Evolutionary conservation across 2,113 vertebrate species (phyloP).

Genomic region (Sapajus apella): DNA sequence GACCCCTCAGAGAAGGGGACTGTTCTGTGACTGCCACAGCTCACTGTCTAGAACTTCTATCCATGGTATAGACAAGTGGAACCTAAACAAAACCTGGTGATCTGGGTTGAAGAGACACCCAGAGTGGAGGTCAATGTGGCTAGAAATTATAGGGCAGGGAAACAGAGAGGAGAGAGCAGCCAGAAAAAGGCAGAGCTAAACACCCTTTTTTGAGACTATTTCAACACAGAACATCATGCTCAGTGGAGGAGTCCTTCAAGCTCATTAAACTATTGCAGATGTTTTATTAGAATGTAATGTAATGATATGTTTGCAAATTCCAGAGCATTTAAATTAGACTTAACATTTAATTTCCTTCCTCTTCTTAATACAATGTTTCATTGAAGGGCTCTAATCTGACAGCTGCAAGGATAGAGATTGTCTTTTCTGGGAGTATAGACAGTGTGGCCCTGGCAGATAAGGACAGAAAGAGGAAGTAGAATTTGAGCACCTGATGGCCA

Average conservation of each 20-base stretch:
- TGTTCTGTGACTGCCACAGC: neutral
- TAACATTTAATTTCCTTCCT: slow-evolving; percentile 28
- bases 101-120: neutral
- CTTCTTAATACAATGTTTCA: neutral
- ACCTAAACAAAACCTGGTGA: neutral
- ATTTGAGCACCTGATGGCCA: neutral
- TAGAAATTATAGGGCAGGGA: neutral
- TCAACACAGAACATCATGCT: neutral
- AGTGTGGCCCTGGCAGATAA: neutral
- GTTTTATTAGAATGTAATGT: neutral
- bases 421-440: neutral
- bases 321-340: neutral
- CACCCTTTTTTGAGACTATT: neutral
- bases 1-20: neutral
- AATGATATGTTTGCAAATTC: slow-evolving; percentile 1
- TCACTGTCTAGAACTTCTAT: neutral
- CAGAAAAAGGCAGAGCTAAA: neutral
- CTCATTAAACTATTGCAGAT: neutral
- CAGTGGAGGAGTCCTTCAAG: neutral
- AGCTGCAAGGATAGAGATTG: neutral
- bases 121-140: neutral
- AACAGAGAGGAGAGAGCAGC: neutral
- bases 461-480: neutral
- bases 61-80: neutral
- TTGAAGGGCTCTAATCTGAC: neutral